Conservation (phyloP, 2,113 vertebrate genomes). For the Lycaon pictus region DNA sequence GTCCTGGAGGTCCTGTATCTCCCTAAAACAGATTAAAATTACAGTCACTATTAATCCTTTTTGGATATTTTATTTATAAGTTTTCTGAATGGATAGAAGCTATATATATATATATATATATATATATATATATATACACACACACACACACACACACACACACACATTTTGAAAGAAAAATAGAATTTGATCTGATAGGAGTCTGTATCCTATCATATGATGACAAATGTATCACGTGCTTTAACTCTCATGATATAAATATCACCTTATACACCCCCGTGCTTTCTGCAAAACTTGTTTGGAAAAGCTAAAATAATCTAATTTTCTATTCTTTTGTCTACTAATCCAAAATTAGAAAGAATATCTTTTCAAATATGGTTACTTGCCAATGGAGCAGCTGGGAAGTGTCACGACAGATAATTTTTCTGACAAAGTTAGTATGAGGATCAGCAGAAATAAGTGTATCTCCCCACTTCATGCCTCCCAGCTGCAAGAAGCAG, state of each 20-base stretch:
- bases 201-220: neutral
- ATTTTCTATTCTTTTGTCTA: conserved; percentile 77
- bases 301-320: conserved; percentile 73
- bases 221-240: neutral
- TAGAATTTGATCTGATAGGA: conserved; percentile 51
- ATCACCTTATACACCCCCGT: neutral
- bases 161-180: conserved; percentile 42
- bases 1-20: conserved; percentile 88
- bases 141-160: too few relatives aligned
- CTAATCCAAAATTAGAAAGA: conserved; percentile 76
- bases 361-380: conserved; percentile 66
- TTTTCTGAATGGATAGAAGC: conserved; percentile 26
- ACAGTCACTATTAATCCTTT: neutral
- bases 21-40: conserved; percentile 84
- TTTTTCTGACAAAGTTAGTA: conserved; percentile 78
- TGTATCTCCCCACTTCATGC: conserved; percentile 55
- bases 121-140: too few relatives aligned
- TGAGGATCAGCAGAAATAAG: conserved; percentile 75
- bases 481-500: conserved; percentile 67
- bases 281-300: conserved; percentile 64
- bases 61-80: conserved; percentile 42
- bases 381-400: conserved; percentile 76
- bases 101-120: neutral
- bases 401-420: conserved; percentile 53
- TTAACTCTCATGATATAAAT: conserved; percentile 48